These are phyloP conservation scores for Chrysocyon brachyurus DNA, from an alignment of 2,797 vertebrate species.

Conservation along the genomic window DNA sequence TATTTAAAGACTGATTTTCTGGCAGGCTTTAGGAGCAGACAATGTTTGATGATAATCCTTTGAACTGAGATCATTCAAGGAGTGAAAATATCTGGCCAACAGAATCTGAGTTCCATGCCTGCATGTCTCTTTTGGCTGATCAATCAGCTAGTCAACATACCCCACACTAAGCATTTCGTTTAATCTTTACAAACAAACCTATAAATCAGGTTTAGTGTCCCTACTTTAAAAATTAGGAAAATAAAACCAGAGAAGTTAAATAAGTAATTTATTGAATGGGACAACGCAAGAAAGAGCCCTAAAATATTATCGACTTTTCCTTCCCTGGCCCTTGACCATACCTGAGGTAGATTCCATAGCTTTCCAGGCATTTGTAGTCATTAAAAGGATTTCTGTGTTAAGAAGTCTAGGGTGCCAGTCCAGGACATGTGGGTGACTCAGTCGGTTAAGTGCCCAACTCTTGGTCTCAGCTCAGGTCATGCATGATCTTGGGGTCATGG, in stretches of 20 bases:
- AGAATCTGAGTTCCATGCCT: neutral
- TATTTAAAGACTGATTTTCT: neutral
- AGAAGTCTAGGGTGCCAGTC: neutral
- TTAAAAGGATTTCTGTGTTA: neutral
- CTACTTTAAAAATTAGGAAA: constrained; percentile 38
- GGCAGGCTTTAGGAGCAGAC: neutral
- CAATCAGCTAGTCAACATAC: neutral
- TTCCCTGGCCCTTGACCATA: neutral
- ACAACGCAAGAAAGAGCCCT: neutral
- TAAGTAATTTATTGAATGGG: neutral
- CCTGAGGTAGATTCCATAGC: neutral
- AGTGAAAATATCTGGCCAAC: neutral
- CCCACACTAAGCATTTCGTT: neutral
- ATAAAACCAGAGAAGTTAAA: neutral
- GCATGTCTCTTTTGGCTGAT: neutral
- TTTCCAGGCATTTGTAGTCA: neutral
- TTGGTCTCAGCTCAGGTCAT: neutral
- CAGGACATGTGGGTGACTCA: neutral
- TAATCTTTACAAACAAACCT: neutral
- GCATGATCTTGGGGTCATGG: neutral
- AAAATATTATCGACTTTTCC: neutral
- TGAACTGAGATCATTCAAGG: neutral
- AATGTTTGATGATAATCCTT: neutral
- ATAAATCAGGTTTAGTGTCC: neutral
- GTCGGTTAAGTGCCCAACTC: neutral